phyloP scores from a whole-genome alignment of 2,888 invertebrate species.

The Erebia epiphron region DNA sequence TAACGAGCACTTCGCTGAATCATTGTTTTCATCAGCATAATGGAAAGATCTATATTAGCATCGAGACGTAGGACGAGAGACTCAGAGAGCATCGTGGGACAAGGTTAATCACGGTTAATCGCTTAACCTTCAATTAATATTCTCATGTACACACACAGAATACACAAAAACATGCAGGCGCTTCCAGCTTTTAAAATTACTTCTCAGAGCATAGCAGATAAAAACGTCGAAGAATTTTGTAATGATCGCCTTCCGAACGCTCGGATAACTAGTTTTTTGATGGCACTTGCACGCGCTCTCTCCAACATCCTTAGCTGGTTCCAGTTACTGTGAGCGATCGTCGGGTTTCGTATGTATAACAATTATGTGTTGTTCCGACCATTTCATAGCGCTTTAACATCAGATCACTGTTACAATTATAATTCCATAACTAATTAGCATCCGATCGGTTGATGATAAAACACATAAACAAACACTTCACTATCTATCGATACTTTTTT shows the following conservation, averaged over 20 bases:
- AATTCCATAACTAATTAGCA: not conserved
- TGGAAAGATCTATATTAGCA: slow-evolving; percentile 53
- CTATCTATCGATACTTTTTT: not conserved
- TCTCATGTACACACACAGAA: slow-evolving; percentile 24
- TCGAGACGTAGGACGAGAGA: slow-evolving; percentile 41
- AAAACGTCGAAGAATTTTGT: slow-evolving; percentile 70
- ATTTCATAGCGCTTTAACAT: not conserved
- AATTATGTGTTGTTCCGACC: slow-evolving; percentile 17
- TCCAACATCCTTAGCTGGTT: slow-evolving; percentile 52
- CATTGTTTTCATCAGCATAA: slow-evolving; percentile 65
- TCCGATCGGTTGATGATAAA: not conserved
- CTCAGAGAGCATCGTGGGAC: slow-evolving; percentile 27
- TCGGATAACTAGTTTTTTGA: slow-evolving; percentile 62
- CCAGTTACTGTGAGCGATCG: slow-evolving; percentile 55
- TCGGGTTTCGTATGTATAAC: slow-evolving; percentile 1
- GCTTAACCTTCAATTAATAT: slow-evolving; percentile 34
- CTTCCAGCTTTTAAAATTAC: slow-evolving; percentile 52
- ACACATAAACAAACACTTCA: not conserved
- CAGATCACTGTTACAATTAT: not conserved
- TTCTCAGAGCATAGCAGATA: slow-evolving; percentile 56
- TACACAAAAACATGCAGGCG: slow-evolving; percentile 37
- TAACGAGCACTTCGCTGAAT: slow-evolving; percentile 62
- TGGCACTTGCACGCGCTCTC: slow-evolving; percentile 43
- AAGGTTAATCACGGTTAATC: slow-evolving; percentile 34
- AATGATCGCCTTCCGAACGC: slow-evolving; percentile 70